Conservation (phyloP, 2,797 vertebrate species). For the Synanceia verrucosa region DNA sequence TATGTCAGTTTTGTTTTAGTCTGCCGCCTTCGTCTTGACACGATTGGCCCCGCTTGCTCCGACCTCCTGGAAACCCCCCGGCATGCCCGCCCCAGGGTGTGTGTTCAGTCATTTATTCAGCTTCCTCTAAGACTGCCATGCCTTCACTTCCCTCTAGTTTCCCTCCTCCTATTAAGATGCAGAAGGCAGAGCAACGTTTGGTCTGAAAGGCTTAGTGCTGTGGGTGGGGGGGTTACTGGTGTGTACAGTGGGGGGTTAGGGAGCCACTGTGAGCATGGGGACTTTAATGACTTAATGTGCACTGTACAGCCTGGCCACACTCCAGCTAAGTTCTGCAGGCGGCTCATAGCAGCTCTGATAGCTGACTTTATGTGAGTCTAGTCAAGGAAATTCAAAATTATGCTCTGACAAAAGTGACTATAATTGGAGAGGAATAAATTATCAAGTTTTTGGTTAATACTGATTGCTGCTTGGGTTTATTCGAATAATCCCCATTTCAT, state of each 20-base stretch:
- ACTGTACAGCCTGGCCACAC: conserved; percentile 44
- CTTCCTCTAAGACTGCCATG: conserved; percentile 78
- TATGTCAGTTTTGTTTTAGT: conserved; percentile 81
- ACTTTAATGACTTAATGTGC: conserved; percentile 73
- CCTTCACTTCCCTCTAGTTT: conserved; percentile 78
- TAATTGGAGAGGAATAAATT: conserved; percentile 72
- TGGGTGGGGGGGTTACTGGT: conserved; percentile 41
- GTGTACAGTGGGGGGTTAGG: conserved; percentile 66
- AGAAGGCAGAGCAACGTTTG: conserved; percentile 66
- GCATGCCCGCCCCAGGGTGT: conserved; percentile 76
- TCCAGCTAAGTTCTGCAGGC: conserved; percentile 43
- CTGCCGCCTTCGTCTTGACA: conserved; percentile 79
- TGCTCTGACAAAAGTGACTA: conserved; percentile 62
- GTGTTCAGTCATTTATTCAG: conserved; percentile 81
- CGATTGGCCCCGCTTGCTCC: conserved; percentile 69
- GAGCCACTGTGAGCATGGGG: conserved; percentile 44
- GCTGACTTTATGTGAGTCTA: conserved; percentile 52
- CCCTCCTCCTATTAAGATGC: conserved; percentile 79
- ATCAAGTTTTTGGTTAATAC: conserved; percentile 68
- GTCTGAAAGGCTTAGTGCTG: conserved; percentile 69
- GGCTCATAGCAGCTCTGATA: conserved; percentile 44
- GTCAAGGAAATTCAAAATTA: conserved; percentile 55
- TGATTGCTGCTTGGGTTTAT: conserved; percentile 69
- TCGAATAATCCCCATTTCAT: conserved; percentile 70
- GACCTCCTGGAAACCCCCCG: conserved; percentile 77